These are phyloP conservation scores for Hylia prasina DNA, from an alignment of 2,113 vertebrate species.

Conservation along the genomic window DNA sequence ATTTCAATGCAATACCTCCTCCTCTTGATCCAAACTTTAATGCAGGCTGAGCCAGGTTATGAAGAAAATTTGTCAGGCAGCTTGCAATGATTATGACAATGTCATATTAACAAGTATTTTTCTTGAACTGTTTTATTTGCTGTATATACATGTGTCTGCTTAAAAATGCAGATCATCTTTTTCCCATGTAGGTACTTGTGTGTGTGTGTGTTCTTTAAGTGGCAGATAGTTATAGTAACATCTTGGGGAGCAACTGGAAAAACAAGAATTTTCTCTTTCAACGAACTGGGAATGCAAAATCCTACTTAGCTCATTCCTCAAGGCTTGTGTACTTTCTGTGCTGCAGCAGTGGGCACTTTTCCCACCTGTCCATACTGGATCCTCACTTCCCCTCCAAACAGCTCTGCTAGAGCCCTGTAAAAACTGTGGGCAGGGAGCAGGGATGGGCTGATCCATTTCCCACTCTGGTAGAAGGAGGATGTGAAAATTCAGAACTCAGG, in stretches of 20 bases:
- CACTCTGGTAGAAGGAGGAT: neutral
- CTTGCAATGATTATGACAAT: neutral
- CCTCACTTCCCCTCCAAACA: neutral
- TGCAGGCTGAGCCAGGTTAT: neutral
- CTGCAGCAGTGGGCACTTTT: neutral
- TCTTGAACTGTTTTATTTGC: neutral
- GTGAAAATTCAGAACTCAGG: neutral
- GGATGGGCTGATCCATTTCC: neutral
- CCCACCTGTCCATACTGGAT: neutral
- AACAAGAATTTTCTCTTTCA: neutral
- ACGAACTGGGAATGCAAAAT: neutral
- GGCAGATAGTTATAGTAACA: rapidly evolving
- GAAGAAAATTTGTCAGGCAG: neutral
- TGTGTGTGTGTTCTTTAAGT: neutral
- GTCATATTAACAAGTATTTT: neutral
- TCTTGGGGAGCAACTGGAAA: neutral
- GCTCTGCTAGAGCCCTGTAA: neutral
- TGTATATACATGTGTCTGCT: neutral
- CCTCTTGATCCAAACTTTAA: neutral
- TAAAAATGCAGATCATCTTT: neutral
- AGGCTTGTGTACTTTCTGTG: neutral
- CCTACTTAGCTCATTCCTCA: neutral
- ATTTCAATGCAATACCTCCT: neutral
- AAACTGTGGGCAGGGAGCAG: neutral
- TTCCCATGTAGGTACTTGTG: neutral